Base-by-base conservation (phyloP, 1,140 invertebrate species). In the Triops cancriformis region DNA sequence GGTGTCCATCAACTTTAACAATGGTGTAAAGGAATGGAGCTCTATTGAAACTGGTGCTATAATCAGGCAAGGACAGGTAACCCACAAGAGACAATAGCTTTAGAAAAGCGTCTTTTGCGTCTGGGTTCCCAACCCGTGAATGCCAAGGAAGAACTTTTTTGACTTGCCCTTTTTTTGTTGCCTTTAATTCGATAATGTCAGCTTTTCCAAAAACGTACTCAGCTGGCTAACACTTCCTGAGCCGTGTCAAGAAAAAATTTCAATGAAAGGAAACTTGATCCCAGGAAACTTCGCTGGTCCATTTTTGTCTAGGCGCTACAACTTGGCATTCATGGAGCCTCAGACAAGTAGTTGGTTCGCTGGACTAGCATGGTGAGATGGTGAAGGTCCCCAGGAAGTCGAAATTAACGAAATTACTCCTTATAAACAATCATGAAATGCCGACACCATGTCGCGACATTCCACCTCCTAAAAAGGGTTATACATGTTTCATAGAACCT, bases 11-110 rank as follows among this genome's bases (percentile, higher is more conserved):
- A 64, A 64, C 51, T n/a, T 23, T 64, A 64, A 64, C 51, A 64
- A 64, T 64, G 51, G 11, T 64, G 51, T 64, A 64, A n/a, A 64
- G 51, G 51, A 64, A 64, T 64, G 51, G 51, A 64, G 51, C 51
- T 64, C 51, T 64, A 64, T 64, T 64, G 51, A 64, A 64, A 64
- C 51, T 64, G 51, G 51, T 64, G 51, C 51, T 64, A 64, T 64
- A 64, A 64, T 64, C 51, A 64, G 51, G 51, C 51, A 64, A 64
- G 51, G 51, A 64, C 51, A 64, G 51, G 51, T 64, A 64, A 64
- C 51, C 51, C 51, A 64, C 51, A 64, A 18, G 23, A 64, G 14
- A 64, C 51, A 64, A 64, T 64, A 64, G 51, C 14, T 64, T 64
- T 64, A 64, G 51, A 64, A 64, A 23, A 23, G 10, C 0, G 10